Evolutionary conservation across 2,113 vertebrate genomes (phyloP).

Genomic region (Argyrosomus japonicus): DNA sequence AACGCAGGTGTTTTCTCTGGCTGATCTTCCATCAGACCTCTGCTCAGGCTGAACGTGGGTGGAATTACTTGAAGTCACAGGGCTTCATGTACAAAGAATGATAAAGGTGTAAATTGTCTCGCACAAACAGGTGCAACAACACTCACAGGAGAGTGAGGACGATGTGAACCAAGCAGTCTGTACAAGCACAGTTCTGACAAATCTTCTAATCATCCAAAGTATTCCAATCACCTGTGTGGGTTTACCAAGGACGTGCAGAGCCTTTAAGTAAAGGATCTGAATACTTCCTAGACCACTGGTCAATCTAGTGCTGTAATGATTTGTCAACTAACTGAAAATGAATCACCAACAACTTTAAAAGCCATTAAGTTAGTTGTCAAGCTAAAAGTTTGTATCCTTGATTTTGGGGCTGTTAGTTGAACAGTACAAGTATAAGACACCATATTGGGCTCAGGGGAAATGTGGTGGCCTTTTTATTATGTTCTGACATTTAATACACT

Average conservation of each 20-base stretch:
- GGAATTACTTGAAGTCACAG: slow-evolving; percentile 12
- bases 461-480: neutral
- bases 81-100: neutral
- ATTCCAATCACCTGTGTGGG: slow-evolving; percentile 12
- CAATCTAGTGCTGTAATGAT: neutral
- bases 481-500: neutral
- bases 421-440: neutral
- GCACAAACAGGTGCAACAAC: neutral
- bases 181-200: slow-evolving; percentile 4
- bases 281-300: neutral
- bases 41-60: slow-evolving; percentile 23
- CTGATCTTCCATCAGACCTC: slow-evolving; percentile 16
- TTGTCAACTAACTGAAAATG: neutral
- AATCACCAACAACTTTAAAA: neutral
- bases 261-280: slow-evolving; percentile 11
- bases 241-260: neutral
- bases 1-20: neutral
- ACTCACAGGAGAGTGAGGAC: slow-evolving; percentile 3
- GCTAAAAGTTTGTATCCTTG: neutral
- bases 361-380: neutral
- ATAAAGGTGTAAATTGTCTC: slow-evolving; percentile 23
- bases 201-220: slow-evolving; percentile 19
- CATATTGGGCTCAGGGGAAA: neutral
- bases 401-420: neutral
- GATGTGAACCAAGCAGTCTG: slow-evolving; percentile 4